These are phyloP conservation scores for Melieria omissa DNA, from an alignment of 2,888 invertebrate genomes.

Conservation along the genomic window DNA sequence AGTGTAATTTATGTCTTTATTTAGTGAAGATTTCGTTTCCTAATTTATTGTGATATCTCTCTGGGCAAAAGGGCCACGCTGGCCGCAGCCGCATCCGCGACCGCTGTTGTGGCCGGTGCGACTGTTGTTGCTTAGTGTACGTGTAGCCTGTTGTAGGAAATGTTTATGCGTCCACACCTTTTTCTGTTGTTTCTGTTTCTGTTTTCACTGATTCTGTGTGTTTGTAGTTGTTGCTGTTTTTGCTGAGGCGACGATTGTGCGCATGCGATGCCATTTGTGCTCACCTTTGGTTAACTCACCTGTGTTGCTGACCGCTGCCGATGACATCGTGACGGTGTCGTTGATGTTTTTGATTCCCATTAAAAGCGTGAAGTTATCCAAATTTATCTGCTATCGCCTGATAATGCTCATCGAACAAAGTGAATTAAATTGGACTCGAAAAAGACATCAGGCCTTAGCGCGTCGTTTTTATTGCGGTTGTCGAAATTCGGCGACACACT, in stretches of 20 bases:
- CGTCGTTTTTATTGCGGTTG: neutral
- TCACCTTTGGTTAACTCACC: conserved; percentile 58
- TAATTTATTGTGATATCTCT: conserved; percentile 66
- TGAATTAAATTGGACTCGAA: conserved; percentile 66
- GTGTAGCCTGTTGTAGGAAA: conserved; percentile 17
- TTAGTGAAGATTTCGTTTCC: conserved; percentile 66
- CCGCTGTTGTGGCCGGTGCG: neutral
- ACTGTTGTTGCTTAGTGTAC: neutral
- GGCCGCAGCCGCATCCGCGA: conserved; percentile 2
- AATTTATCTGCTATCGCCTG: conserved; percentile 66
- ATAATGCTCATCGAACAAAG: conserved; percentile 68
- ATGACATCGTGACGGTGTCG: conserved; percentile 30
- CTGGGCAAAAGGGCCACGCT: conserved; percentile 52
- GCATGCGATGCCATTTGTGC: conserved; percentile 62
- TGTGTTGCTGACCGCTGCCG: conserved; percentile 37
- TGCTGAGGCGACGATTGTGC: conserved; percentile 18
- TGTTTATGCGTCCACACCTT: conserved; percentile 38
- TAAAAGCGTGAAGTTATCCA: conserved; percentile 67
- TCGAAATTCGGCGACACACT: no score
- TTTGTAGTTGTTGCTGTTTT: conserved; percentile 22
- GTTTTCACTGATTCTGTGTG: neutral
- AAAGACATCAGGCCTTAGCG: conserved; percentile 46
- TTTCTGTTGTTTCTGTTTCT: conserved; percentile 2
- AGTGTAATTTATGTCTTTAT: conserved; percentile 66
- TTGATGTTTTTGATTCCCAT: conserved; percentile 54